phyloP scores from a whole-genome alignment of 2,113 vertebrate species.

The Sceloporus tristichus region DNA sequence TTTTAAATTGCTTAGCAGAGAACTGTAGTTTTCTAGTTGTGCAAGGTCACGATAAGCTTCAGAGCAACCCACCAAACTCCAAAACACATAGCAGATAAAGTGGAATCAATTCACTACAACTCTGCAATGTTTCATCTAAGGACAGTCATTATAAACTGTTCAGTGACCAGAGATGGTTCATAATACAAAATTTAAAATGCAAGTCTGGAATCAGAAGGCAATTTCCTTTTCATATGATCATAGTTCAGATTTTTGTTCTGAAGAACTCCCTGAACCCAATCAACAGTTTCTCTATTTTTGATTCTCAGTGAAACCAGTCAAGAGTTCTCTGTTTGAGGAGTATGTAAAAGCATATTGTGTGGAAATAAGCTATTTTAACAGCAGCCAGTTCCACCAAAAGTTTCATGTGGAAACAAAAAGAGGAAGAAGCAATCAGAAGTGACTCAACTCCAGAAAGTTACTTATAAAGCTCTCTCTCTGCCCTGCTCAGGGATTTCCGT shows the following conservation, averaged over 20 bases:
- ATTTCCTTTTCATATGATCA: background rate
- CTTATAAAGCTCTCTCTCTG: slow-evolving; percentile 65
- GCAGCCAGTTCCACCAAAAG: slow-evolving; percentile 69
- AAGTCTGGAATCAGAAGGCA: background rate
- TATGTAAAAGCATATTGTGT: slow-evolving; percentile 34
- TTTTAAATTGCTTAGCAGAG: too few species aligned
- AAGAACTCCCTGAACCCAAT: background rate
- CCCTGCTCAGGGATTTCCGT: slow-evolving; percentile 74
- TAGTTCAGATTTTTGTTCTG: background rate
- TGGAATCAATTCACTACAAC: too few species aligned
- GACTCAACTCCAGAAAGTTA: slow-evolving; percentile 63
- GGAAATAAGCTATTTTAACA: slow-evolving; percentile 69
- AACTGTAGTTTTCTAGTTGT: too few species aligned
- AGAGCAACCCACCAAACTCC: too few species aligned
- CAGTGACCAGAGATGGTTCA: background rate
- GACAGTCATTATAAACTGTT: background rate
- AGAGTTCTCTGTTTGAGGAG: slow-evolving; percentile 30
- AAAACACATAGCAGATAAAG: too few species aligned
- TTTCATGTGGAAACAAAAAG: slow-evolving; percentile 78
- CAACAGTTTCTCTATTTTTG: background rate
- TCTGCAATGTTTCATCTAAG: background rate
- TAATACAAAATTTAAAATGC: background rate
- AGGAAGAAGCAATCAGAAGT: slow-evolving; percentile 74
- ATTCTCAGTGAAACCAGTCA: slow-evolving; percentile 19
- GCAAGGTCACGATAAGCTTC: too few species aligned